phyloP scores from a whole-genome alignment of 1,140 invertebrate genomes.

The Drosophila truncata region DNA sequence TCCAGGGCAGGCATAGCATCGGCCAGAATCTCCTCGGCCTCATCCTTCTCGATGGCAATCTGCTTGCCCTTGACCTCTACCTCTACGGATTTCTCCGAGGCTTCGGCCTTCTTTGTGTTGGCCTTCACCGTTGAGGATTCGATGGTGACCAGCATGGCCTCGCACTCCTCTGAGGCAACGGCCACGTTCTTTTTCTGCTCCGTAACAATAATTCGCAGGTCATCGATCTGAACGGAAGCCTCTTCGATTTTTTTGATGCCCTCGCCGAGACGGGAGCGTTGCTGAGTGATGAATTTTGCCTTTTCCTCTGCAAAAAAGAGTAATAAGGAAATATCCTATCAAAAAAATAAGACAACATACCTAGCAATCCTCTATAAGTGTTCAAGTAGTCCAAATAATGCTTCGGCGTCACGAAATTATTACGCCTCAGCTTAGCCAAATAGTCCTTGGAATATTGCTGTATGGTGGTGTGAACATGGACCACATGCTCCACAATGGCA shows the following conservation, averaged over 20 bases:
- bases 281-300: constrained; percentile 85
- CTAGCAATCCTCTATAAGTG: constrained; percentile 90
- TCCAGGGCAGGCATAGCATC: constrained; percentile 93
- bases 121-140: constrained; percentile 88
- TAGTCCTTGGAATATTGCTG: constrained; percentile 91
- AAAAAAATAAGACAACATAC: constrained; percentile 84
- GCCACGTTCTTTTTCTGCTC: constrained; percentile 84
- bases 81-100: constrained; percentile 91
- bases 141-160: constrained; percentile 80
- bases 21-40: constrained; percentile 91
- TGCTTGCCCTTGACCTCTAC: constrained; percentile 92
- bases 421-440: constrained; percentile 89
- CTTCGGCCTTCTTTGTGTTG: constrained; percentile 91
- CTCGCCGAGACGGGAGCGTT: constrained; percentile 84
- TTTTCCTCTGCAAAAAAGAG: constrained; percentile 80
- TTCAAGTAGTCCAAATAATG: constrained; percentile 95
- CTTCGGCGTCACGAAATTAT: constrained; percentile 95
- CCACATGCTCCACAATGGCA: constrained; percentile 92
- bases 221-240: constrained; percentile 80
- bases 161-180: constrained; percentile 76
- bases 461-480: constrained; percentile 92
- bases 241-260: constrained; percentile 85
- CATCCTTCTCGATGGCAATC: constrained; percentile 92
- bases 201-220: constrained; percentile 76
- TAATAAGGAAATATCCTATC: background rate